Percentiles rank a stretch among this genome's conserved stretches.
Conservation (phyloP, 2,888 invertebrate species). For the Polyommatus icarus region DNA sequence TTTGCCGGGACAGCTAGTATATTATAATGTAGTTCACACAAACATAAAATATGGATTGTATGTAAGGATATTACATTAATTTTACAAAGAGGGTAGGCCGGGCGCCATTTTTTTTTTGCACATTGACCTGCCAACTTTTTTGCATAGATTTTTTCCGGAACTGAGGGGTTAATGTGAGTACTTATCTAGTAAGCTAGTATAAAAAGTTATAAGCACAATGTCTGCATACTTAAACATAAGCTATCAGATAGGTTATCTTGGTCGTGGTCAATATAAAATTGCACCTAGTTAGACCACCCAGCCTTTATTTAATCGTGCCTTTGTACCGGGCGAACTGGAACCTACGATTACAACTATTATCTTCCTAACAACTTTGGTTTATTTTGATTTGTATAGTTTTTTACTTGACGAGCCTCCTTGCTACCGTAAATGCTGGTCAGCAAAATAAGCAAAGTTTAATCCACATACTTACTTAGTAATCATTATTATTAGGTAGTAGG, state of each 20-base stretch:
- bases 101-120: no score
- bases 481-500: no score
- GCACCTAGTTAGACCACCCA: constrained; percentile 40
- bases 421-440: not conserved
- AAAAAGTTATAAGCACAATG: not conserved
- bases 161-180: no score
- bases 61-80: no score
- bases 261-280: constrained; percentile 33
- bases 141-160: no score
- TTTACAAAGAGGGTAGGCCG: no score
- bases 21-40: no score
- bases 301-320: constrained; percentile 40
- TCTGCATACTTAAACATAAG: not conserved
- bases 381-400: not conserved
- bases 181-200: not conserved
- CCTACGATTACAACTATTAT: not conserved
- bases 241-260: constrained; percentile 28
- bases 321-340: constrained; percentile 32
- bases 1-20: no score
- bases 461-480: no score
- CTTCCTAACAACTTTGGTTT: constrained; percentile 4
- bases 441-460: no score
- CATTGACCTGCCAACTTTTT: no score
- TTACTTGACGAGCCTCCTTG: not conserved
- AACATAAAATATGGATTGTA: no score